Conservation (phyloP, 2,888 invertebrate genomes). For the Sialis fuliginosa region DNA sequence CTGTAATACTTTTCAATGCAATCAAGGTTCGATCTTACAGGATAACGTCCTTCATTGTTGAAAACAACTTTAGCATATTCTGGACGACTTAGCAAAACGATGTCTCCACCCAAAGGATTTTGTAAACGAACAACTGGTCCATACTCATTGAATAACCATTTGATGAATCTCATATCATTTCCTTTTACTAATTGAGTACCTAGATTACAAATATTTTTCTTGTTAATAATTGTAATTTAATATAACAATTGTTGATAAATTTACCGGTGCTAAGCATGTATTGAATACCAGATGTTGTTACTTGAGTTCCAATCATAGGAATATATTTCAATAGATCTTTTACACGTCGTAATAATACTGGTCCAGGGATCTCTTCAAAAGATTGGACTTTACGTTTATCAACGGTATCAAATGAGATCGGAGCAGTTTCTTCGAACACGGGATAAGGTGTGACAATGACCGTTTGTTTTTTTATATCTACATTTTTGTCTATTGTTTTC, state of each 20-base stretch:
- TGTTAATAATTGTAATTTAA: not conserved
- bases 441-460: no score
- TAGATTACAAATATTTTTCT: slow-evolving; percentile 7
- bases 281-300: slow-evolving; percentile 33
- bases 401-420: no score
- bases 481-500: no score
- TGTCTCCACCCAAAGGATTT: slow-evolving; percentile 42
- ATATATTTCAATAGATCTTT: slow-evolving; percentile 39
- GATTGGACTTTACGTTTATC: slow-evolving; percentile 13
- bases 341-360: slow-evolving; percentile 34
- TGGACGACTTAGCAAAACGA: slow-evolving; percentile 42
- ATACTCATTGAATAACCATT: slow-evolving; percentile 31
- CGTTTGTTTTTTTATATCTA: no score
- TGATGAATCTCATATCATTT: slow-evolving; percentile 24
- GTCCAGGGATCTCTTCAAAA: slow-evolving; percentile 49
- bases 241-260: slow-evolving; percentile 7
- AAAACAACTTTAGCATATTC: slow-evolving; percentile 45
- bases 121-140: slow-evolving; percentile 47
- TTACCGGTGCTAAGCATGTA: slow-evolving; percentile 32
- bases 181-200: slow-evolving; percentile 28
- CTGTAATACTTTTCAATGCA: slow-evolving; percentile 43
- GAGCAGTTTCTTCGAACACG: no score
- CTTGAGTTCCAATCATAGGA: slow-evolving; percentile 41
- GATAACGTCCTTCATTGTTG: slow-evolving; percentile 37
- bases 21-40: slow-evolving; percentile 42